These are phyloP conservation scores for Drosophila repletoides DNA, from an alignment of 1,140 invertebrate species.

Conservation along the genomic window DNA sequence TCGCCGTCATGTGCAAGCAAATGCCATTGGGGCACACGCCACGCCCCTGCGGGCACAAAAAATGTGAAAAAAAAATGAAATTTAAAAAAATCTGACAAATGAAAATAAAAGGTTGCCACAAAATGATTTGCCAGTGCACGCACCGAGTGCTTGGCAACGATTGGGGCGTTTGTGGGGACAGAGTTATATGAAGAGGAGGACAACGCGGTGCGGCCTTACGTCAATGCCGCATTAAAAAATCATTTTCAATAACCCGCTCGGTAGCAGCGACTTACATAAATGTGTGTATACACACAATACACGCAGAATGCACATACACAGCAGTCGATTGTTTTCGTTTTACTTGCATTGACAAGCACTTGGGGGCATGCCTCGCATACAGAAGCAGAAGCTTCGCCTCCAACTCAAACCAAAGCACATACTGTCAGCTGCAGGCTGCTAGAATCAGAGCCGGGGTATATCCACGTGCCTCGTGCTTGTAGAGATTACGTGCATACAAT, in stretches of 20 bases:
- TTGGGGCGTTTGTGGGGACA: not conserved
- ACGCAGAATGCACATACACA: not conserved
- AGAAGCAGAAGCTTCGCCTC: not conserved
- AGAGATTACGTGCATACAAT: too few relatives aligned
- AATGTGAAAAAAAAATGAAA: conserved; percentile 10
- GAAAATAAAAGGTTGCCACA: conserved; percentile 62
- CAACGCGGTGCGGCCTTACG: conserved; percentile 14
- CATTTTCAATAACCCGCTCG: conserved; percentile 76
- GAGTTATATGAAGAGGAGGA: not conserved
- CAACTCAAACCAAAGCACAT: conserved; percentile 1
- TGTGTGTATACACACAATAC: not conserved
- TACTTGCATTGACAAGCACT: conserved; percentile 53
- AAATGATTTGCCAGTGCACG: conserved; percentile 58
- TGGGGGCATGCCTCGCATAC: conserved; percentile 13
- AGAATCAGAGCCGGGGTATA: too few relatives aligned
- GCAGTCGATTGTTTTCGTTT: conserved; percentile 53
- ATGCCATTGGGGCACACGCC: conserved; percentile 17
- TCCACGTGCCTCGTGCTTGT: too few relatives aligned
- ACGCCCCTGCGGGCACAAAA: conserved; percentile 3
- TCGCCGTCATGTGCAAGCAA: conserved; percentile 47
- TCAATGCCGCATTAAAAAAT: conserved; percentile 74
- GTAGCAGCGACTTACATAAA: conserved; percentile 24
- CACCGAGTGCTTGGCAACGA: not conserved
- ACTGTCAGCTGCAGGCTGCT: conserved; percentile 22
- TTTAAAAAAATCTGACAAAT: conserved; percentile 28